phyloP scores from a whole-genome alignment of 2,113 vertebrate genomes.

The Phalacrocorax pelagicus region DNA sequence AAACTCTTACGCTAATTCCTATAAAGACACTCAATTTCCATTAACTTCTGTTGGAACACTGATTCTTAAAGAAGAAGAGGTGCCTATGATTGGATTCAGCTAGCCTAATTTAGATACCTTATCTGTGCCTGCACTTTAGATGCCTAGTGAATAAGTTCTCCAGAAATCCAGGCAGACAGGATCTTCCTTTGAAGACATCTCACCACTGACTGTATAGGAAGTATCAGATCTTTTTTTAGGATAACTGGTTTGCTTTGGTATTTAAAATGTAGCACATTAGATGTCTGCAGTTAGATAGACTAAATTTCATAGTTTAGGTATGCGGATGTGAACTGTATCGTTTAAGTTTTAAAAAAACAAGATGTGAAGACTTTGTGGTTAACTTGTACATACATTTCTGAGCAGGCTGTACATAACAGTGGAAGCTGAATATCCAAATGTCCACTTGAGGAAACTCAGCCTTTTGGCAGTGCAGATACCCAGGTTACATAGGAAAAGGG shows the following conservation, averaged over 20 bases:
- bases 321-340: neutral
- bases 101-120: constrained; percentile 6
- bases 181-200: constrained; percentile 56
- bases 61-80: neutral
- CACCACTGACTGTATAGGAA: constrained; percentile 36
- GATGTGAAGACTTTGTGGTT: neutral
- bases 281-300: constrained; percentile 18
- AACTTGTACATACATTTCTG: neutral
- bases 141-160: neutral
- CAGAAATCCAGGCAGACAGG: constrained; percentile 23
- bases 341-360: neutral
- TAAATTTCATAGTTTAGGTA: constrained; percentile 30
- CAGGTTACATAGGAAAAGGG: neutral
- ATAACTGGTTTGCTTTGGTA: constrained; percentile 39
- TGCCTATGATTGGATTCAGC: neutral
- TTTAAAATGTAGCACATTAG: constrained; percentile 53
- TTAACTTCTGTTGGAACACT: neutral
- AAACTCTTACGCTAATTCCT: neutral
- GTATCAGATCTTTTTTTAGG: constrained; percentile 69
- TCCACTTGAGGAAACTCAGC: neutral
- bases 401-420: neutral
- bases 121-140: constrained; percentile 2
- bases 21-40: neutral
- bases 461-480: neutral
- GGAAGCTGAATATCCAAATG: neutral